Conservation (phyloP, 2,797 vertebrate species). For the Peromyscus nudipes region DNA sequence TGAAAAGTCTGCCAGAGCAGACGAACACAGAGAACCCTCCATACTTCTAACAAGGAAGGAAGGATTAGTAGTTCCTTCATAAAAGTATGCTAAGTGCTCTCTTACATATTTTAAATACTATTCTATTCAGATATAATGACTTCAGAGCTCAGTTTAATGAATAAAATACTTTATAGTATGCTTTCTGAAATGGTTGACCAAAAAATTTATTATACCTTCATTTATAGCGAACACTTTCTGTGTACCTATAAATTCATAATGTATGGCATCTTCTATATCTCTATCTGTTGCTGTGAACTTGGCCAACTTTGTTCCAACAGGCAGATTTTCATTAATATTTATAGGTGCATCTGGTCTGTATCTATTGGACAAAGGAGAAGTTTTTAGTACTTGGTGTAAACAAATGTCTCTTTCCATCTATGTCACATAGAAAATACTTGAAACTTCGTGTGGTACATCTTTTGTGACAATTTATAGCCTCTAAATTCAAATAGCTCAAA, state of each 20-base stretch:
- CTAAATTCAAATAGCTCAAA: background rate
- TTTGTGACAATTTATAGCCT: conserved; percentile 16
- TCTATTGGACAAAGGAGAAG: conserved; percentile 66
- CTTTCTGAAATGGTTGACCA: conserved; percentile 16
- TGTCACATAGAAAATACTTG: conserved; percentile 64
- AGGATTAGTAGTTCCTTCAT: background rate
- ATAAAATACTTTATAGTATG: background rate
- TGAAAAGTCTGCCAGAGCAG: background rate
- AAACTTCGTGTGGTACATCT: conserved; percentile 38
- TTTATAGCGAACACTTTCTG: conserved; percentile 80
- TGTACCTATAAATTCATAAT: conserved; percentile 79
- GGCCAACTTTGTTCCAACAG: conserved; percentile 76
- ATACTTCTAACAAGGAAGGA: conserved; percentile 13
- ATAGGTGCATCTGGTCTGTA: conserved; percentile 78
- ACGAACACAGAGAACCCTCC: background rate
- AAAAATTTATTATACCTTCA: conserved; percentile 77
- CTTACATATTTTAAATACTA: background rate
- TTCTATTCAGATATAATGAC: background rate
- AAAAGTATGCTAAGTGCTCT: conserved; percentile 27
- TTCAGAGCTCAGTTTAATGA: conserved; percentile 13
- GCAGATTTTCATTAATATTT: conserved; percentile 84
- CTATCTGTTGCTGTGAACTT: conserved; percentile 76
- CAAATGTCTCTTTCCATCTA: conserved; percentile 70
- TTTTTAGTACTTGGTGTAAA: conserved; percentile 69
- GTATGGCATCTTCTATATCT: conserved; percentile 74